Conservation (phyloP, 64 coral and sea anemone species). For the Stichodactyla helianthus region DNA sequence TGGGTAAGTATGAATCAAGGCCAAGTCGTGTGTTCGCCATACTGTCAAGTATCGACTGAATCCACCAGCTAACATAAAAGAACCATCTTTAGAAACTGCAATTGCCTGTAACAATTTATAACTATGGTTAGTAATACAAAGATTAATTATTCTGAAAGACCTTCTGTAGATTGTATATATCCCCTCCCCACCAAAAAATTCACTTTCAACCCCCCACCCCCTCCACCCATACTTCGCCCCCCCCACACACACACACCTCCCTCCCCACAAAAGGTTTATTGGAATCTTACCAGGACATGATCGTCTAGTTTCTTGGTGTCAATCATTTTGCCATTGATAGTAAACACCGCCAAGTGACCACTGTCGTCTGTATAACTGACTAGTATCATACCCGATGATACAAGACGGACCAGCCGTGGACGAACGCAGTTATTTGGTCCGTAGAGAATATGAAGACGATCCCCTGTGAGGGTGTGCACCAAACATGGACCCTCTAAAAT, state of each 20-base stretch:
- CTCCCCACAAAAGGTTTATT: not conserved
- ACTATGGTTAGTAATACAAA: not conserved
- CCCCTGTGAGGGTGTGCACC: conserved; percentile 75
- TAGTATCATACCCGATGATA: conserved; percentile 69
- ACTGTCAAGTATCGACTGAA: conserved; percentile 86
- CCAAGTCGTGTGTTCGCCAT: conserved; percentile 83
- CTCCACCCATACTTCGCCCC: too few species aligned
- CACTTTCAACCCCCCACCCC: too few species aligned
- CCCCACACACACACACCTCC: not conserved
- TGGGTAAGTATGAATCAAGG: conserved; percentile 69
- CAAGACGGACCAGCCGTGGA: conserved; percentile 70
- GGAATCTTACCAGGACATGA: conserved; percentile 77
- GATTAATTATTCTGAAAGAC: too few species aligned
- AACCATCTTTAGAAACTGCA: conserved; percentile 76
- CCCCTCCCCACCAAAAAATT: too few species aligned
- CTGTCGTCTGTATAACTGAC: conserved; percentile 87
- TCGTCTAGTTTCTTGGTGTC: conserved; percentile 69
- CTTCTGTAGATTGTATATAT: too few species aligned
- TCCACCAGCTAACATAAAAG: conserved; percentile 89
- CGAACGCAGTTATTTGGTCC: conserved; percentile 72
- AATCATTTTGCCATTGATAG: conserved; percentile 69
- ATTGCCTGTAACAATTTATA: conserved; percentile 49
- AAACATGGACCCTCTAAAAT: conserved; percentile 87
- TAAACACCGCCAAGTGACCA: conserved; percentile 85
- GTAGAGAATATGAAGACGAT: conserved; percentile 78